Conservation (phyloP, 1,140 invertebrate species). For the Drosophila simulans region DNA sequence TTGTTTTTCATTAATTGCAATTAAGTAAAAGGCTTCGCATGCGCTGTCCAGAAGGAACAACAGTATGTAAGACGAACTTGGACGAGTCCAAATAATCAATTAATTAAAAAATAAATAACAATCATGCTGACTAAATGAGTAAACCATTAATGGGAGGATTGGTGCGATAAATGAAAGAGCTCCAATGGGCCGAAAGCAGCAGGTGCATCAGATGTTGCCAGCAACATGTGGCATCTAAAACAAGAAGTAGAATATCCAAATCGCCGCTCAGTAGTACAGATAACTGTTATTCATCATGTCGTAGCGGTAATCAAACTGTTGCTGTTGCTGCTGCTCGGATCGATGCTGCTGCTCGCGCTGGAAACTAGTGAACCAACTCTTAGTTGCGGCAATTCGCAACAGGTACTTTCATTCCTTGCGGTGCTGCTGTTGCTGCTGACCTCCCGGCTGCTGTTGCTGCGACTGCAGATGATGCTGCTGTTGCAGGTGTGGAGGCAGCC, state of each 20-base stretch:
- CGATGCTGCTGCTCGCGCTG: conserved; percentile 61
- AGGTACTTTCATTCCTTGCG: conserved; percentile 84
- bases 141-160: conserved; percentile 40
- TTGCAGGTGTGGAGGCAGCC: conserved; percentile 20
- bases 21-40: conserved; percentile 32
- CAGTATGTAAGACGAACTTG: conserved; percentile 16
- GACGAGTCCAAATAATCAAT: conserved; percentile 29
- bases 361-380: conserved; percentile 78
- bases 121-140: conserved; percentile 65
- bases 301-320: conserved; percentile 59
- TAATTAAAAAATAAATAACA: conserved; percentile 78
- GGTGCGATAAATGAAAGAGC: conserved; percentile 27
- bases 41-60: conserved; percentile 6
- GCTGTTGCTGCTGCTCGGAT: conserved; percentile 43
- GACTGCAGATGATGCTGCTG: conserved; percentile 49
- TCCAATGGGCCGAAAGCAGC: conserved; percentile 22
- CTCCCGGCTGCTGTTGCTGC: conserved; percentile 58
- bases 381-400: conserved; percentile 79
- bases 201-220: conserved; percentile 60
- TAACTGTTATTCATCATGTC: conserved; percentile 71
- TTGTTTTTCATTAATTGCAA: conserved; percentile 18
- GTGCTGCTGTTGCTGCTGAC: conserved; percentile 62
- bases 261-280: conserved; percentile 59
- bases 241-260: conserved; percentile 20
- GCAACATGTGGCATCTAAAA: conserved; percentile 56